Evolutionary conservation across 1,140 invertebrate genomes (phyloP).

Genomic region (Procambarus clarkii): DNA sequence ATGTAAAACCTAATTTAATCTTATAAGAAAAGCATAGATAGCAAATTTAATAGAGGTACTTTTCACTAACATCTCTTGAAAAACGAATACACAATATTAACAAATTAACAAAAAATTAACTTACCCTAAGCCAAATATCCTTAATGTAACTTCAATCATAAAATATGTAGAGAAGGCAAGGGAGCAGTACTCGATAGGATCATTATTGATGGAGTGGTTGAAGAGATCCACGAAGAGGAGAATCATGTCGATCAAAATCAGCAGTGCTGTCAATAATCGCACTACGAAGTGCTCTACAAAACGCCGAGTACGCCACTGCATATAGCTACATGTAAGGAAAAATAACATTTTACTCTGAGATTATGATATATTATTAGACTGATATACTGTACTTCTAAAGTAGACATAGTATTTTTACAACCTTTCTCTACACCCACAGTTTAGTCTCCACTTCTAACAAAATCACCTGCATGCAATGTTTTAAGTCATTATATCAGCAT

Average conservation of each 20-base stretch:
- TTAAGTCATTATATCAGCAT: too few relatives aligned
- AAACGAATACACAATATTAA: too few relatives aligned
- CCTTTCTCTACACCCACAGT: too few relatives aligned
- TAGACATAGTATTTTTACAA: too few relatives aligned
- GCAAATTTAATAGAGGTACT: too few relatives aligned
- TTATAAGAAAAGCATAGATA: too few relatives aligned
- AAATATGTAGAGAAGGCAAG: constrained; percentile 77
- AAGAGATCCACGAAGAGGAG: constrained; percentile 56
- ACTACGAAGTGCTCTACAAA: constrained; percentile 61
- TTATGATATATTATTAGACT: too few relatives aligned
- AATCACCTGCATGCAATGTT: too few relatives aligned
- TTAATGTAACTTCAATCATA: constrained; percentile 75
- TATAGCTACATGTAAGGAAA: constrained; percentile 21
- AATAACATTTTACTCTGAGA: neutral
- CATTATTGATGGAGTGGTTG: constrained; percentile 35
- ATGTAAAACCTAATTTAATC: too few relatives aligned
- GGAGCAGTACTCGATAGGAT: constrained; percentile 56
- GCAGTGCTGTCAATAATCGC: constrained; percentile 45
- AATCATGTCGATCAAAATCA: constrained; percentile 56
- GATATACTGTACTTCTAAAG: too few relatives aligned
- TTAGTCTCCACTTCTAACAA: too few relatives aligned
- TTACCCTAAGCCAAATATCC: constrained; percentile 73
- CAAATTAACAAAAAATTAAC: neutral
- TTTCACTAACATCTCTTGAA: too few relatives aligned
- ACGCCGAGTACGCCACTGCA: constrained; percentile 55